These are phyloP conservation scores for Hemistola chrysoprasaria DNA, from an alignment of 2,888 invertebrate genomes.

Conservation along the genomic window DNA sequence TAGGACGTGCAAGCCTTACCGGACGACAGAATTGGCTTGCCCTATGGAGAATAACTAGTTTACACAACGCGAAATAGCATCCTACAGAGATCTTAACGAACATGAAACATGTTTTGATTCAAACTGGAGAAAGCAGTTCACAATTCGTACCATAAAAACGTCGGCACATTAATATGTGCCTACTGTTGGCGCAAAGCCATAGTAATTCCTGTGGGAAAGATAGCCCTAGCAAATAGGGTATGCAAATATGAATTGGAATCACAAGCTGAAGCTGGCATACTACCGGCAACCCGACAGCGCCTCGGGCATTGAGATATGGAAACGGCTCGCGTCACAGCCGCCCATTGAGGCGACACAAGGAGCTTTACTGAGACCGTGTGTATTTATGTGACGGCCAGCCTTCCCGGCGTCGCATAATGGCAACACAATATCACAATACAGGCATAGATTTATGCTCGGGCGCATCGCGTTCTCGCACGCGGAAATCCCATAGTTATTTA, in stretches of 20 bases:
- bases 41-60: conserved; percentile 17
- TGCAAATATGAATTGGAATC: conserved; percentile 19
- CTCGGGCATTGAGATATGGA: conserved; percentile 47
- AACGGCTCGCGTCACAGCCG: conserved; percentile 42
- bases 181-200: too few relatives aligned
- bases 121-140: conserved; percentile 10
- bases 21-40: conserved; percentile 61
- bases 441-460: conserved; percentile 79
- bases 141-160: background rate
- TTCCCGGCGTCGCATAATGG: conserved; percentile 73
- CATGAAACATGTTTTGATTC: conserved; percentile 29
- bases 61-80: conserved; percentile 23
- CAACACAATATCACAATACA: conserved; percentile 82
- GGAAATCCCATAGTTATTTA: conserved; percentile 83
- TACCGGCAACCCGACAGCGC: conserved; percentile 33
- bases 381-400: conserved; percentile 73
- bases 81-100: conserved; percentile 20
- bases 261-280: conserved; percentile 23
- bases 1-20: conserved; percentile 65
- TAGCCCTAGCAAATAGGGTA: conserved; percentile 1
- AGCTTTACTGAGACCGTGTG: conserved; percentile 50
- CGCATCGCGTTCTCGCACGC: conserved; percentile 78
- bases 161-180: background rate
- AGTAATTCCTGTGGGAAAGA: background rate
- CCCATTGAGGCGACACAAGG: conserved; percentile 45